Base-by-base conservation (phyloP, 2,888 invertebrate genomes). In the Drosophila paramelanica region DNA sequence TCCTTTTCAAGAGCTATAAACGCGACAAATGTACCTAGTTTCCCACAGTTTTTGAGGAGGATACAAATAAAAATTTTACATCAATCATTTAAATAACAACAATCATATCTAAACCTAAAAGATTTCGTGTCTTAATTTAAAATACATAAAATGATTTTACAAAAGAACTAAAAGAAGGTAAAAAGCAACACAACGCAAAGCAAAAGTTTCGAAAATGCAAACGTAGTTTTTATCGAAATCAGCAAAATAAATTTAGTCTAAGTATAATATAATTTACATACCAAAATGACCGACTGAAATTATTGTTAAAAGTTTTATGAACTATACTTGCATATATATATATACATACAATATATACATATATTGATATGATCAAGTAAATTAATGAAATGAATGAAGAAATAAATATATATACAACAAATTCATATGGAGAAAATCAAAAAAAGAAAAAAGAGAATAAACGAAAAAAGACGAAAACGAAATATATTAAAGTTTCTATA, bases 271-370 rank as follows among this genome's bases (percentile, higher is more conserved):
- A 83, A 84, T 77, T 79, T 86, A 86, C 72, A 88, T 82, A 84
- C 80, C 79, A 88, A 91, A 86, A 89, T 74, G 91, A 90, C 86
- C 89, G 91, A 91, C 91, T 88, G 90, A 89, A 90, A 84, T 85
- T 90, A 90, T 91, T 91, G 91, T 91, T 91, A 91, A 90, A 89
- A 83, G 88, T 88, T 90, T 81, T 83, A 81, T 77, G 80, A 88
- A 90, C 82, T 88, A 79, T 84, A 84, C 88, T 88, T 88, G 88
- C 82, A 85, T 58, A 73, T 36, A 79, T 67, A 84, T 17, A 17
- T 17, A 17, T 17, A 17, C 17, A 87, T 83, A 39, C 51, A 67
- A 36, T 56, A 71, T 43, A 80, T 67, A 83, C 73, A 87, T 87
- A 84, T 78, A 83, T 88, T 85, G 81, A 89, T 87, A 88, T 87